phyloP scores from a whole-genome alignment of 1,140 invertebrate species.

The Coptotermes formosanus region DNA sequence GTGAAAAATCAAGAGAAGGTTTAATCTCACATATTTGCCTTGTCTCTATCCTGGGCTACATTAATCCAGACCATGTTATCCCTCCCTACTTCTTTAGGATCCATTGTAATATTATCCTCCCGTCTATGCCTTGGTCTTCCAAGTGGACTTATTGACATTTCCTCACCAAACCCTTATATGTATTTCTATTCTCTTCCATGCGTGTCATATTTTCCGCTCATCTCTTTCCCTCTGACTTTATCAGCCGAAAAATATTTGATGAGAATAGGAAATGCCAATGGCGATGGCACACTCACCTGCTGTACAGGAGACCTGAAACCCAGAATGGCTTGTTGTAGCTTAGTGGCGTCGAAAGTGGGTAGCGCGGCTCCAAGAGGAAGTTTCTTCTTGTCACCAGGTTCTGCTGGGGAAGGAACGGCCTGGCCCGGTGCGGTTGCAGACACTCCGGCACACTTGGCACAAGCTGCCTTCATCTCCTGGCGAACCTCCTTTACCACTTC shows the following conservation, averaged over 20 bases:
- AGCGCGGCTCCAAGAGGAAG: slow-evolving; percentile 39
- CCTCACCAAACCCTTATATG: too few species aligned
- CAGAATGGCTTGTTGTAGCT: slow-evolving; percentile 53
- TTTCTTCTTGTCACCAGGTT: slow-evolving; percentile 38
- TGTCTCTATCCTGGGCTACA: too few species aligned
- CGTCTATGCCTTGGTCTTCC: too few species aligned
- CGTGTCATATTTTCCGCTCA: too few species aligned
- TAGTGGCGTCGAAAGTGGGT: slow-evolving; percentile 46
- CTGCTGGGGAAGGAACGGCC: background rate
- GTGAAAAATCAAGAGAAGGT: background rate
- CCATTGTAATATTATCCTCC: too few species aligned
- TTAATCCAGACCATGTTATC: too few species aligned
- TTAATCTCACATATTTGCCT: background rate
- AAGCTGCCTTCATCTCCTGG: slow-evolving; percentile 64
- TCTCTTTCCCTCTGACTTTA: too few species aligned
- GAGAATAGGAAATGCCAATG: too few species aligned
- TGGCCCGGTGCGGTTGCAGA: slow-evolving; percentile 41
- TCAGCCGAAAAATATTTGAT: too few species aligned
- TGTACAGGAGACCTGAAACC: slow-evolving; percentile 29
- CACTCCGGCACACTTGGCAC: slow-evolving; percentile 51
- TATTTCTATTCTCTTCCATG: too few species aligned
- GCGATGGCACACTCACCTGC: background rate
- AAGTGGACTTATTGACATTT: too few species aligned
- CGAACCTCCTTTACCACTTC: slow-evolving; percentile 63
- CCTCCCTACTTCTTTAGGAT: too few species aligned